Evolutionary conservation across 2,113 vertebrate species (phyloP).

Genomic region (Setophaga coronata): DNA sequence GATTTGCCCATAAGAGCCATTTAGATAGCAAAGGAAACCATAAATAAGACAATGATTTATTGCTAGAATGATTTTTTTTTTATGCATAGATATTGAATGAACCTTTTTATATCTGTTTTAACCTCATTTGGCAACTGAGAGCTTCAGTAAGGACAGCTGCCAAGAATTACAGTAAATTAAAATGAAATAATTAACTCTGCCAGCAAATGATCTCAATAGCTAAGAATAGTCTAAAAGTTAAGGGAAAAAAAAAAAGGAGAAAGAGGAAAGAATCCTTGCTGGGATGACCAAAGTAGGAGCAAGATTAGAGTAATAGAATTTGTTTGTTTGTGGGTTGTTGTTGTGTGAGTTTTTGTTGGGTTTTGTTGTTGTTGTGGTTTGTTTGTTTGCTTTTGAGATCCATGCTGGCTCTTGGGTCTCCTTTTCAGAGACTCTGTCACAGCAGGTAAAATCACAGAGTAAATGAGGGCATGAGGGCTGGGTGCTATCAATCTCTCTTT

Average conservation of each 20-base stretch:
- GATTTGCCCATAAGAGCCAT: constrained; percentile 44
- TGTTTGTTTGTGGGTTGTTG: not conserved
- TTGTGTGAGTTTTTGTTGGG: not conserved
- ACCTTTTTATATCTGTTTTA: constrained; percentile 59
- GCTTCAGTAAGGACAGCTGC: constrained; percentile 53
- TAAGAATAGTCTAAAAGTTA: not conserved
- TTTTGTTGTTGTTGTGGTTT: not conserved
- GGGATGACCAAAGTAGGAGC: not conserved
- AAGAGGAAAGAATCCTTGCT: not conserved
- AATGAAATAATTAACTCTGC: constrained; percentile 47
- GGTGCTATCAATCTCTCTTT: not conserved
- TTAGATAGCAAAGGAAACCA: constrained; percentile 60
- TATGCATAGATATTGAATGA: constrained; percentile 35
- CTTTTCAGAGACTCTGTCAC: not conserved
- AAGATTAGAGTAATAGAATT: not conserved
- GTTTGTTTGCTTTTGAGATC: not conserved
- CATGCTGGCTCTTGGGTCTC: not conserved
- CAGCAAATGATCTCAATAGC: constrained; percentile 3
- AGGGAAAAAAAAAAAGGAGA: fast-evolving
- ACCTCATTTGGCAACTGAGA: constrained; percentile 53
- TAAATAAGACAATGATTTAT: constrained; percentile 49
- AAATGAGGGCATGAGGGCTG: not conserved
- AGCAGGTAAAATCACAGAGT: not conserved
- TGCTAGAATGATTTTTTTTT: constrained; percentile 7
- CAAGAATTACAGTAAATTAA: constrained; percentile 56